These are phyloP conservation scores for Gymnothorax reevesii DNA, from an alignment of 2,797 vertebrate species.

Conservation along the genomic window DNA sequence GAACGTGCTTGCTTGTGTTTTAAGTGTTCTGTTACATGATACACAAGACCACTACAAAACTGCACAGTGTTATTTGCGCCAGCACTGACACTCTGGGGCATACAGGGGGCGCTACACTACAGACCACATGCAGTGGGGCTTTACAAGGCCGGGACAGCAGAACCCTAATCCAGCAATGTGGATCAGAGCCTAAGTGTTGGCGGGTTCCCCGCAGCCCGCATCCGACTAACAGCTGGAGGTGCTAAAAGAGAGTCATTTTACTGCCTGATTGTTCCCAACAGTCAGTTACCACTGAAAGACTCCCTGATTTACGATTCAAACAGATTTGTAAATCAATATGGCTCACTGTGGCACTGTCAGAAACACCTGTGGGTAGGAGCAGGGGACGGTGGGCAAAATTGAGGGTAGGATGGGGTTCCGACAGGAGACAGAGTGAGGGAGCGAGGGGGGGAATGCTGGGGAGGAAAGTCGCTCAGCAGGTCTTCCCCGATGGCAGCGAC, in stretches of 20 bases:
- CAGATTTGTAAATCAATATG: constrained; percentile 64
- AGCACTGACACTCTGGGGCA: not conserved
- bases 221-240: not conserved
- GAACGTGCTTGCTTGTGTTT: not conserved
- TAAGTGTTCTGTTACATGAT: too few relatives aligned
- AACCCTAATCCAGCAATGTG: constrained; percentile 35
- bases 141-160: constrained; percentile 11
- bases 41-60: not conserved
- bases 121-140: constrained; percentile 35
- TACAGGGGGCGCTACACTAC: constrained; percentile 19
- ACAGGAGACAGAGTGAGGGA: not conserved
- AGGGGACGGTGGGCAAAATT: not conserved
- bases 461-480: not conserved
- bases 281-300: constrained; percentile 46
- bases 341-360: constrained; percentile 62
- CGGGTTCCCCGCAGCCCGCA: not conserved
- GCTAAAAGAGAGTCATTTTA: constrained; percentile 56
- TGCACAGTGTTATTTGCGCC: not conserved
- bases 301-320: constrained; percentile 69
- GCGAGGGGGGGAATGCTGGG: not conserved
- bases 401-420: not conserved
- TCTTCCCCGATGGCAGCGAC: not conserved
- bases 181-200: not conserved
- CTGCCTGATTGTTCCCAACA: constrained; percentile 55
- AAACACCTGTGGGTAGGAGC: constrained; percentile 68